Percentiles rank a stretch among this genome's conserved stretches.
Conservation (phyloP, 1,140 invertebrate genomes). For the Ceratosolen solmsi region DNA sequence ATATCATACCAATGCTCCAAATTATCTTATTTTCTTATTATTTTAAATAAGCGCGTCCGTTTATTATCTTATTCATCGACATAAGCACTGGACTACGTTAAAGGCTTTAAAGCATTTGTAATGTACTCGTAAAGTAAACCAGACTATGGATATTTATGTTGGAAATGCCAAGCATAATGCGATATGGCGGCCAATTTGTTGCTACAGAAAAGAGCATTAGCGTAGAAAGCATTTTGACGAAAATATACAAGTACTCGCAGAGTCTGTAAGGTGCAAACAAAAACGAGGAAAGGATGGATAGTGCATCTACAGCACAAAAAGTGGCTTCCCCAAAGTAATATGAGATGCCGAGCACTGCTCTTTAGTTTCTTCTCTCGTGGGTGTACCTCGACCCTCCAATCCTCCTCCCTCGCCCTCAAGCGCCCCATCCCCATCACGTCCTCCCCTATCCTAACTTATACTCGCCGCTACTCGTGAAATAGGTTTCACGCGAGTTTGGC, state of each 20-base stretch:
- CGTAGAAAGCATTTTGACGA: background rate
- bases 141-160: background rate
- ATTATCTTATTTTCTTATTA: background rate
- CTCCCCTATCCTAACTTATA: background rate
- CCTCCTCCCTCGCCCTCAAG: background rate
- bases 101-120: too few relatives aligned
- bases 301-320: constrained; percentile 5
- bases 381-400: constrained; percentile 40
- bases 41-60: too few relatives aligned
- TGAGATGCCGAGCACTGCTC: background rate
- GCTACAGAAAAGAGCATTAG: background rate
- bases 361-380: constrained; percentile 22
- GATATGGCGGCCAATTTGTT: background rate
- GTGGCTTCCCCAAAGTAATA: constrained; percentile 32
- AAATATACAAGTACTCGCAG: background rate
- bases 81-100: too few relatives aligned
- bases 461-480: constrained; percentile 4
- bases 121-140: background rate
- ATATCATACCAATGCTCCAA: background rate
- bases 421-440: background rate
- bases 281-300: constrained; percentile 3
- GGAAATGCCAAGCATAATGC: background rate
- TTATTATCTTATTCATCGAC: background rate
- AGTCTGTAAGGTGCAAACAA: too few relatives aligned
- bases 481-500: constrained; percentile 45